These are phyloP conservation scores for Thaumatotibia leucotreta DNA, from an alignment of 1,140 invertebrate species.

Conservation along the genomic window DNA sequence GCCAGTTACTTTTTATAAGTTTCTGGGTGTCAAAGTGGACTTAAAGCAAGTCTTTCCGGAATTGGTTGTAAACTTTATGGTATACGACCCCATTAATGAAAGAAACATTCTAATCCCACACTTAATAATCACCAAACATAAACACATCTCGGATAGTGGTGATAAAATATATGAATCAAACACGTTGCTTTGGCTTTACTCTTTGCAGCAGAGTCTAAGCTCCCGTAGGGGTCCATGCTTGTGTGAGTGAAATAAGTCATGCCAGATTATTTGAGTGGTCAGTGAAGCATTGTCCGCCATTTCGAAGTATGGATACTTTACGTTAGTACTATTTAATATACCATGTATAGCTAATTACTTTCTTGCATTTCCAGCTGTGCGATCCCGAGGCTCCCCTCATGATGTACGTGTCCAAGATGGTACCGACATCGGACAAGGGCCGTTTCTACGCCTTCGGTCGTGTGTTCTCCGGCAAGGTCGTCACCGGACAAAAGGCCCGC, in stretches of 20 bases:
- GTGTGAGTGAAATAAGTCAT: too few species aligned
- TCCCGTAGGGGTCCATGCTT: too few species aligned
- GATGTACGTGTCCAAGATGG: slow-evolving; percentile 99
- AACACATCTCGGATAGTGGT: too few species aligned
- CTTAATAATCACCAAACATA: too few species aligned
- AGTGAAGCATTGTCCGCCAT: too few species aligned
- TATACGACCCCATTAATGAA: slow-evolving; percentile 42
- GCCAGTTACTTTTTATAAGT: slow-evolving; percentile 37
- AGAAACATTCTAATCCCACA: slow-evolving; percentile 30
- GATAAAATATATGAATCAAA: too few species aligned
- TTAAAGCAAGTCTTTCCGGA: slow-evolving; percentile 46
- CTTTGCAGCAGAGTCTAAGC: too few species aligned
- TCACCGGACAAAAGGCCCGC: slow-evolving; percentile 96
- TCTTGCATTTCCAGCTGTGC: slow-evolving; percentile 84
- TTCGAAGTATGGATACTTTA: too few species aligned
- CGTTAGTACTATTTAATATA: too few species aligned
- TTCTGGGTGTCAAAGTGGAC: slow-evolving; percentile 55
- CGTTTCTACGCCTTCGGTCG: slow-evolving; percentile 99
- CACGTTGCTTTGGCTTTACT: too few species aligned
- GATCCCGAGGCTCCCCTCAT: slow-evolving; percentile 98
- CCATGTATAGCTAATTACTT: neutral
- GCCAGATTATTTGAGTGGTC: too few species aligned
- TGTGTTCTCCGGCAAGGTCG: slow-evolving; percentile 97
- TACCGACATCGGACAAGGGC: slow-evolving; percentile 99
- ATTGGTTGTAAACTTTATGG: slow-evolving; percentile 40